These are phyloP conservation scores for Glyptemys insculpta DNA, from an alignment of 2,797 vertebrate genomes.

Conservation along the genomic window DNA sequence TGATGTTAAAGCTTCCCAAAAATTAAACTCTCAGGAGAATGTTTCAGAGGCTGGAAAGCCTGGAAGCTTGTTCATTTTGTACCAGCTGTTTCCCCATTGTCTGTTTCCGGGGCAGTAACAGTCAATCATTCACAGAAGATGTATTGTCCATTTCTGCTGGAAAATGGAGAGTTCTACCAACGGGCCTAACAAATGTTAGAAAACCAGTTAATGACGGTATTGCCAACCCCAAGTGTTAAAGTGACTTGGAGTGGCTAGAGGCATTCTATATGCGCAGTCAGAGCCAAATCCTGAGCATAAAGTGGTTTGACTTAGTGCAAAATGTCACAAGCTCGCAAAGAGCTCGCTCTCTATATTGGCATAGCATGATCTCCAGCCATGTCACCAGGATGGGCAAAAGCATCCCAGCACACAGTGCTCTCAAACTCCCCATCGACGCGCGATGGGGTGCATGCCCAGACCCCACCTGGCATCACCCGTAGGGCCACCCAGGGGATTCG, in stretches of 20 bases:
- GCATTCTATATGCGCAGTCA: not conserved
- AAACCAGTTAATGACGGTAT: not conserved
- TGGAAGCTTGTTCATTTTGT: constrained; percentile 2
- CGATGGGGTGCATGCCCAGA: not conserved
- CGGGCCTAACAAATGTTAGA: rapidly evolving
- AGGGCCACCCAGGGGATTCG: not conserved
- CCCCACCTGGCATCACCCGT: not conserved
- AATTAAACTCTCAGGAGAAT: constrained; percentile 72
- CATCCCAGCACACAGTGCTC: not conserved
- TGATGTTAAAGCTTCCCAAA: constrained; percentile 78
- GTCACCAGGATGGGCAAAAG: not conserved
- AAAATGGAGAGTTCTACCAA: not conserved
- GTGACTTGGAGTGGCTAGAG: not conserved
- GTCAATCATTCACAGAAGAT: not conserved
- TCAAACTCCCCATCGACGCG: not conserved
- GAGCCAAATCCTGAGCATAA: not conserved
- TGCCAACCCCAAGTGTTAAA: not conserved
- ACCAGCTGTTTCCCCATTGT: constrained; percentile 8
- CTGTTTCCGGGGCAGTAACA: rapidly evolving
- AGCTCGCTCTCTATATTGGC: not conserved
- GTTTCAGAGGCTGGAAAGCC: constrained; percentile 39
- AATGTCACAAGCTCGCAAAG: not conserved
- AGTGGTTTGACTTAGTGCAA: not conserved
- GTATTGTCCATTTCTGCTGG: not conserved
- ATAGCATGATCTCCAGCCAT: not conserved